phyloP scores from a whole-genome alignment of 1,140 invertebrate species.

The Drosophila azteca region DNA sequence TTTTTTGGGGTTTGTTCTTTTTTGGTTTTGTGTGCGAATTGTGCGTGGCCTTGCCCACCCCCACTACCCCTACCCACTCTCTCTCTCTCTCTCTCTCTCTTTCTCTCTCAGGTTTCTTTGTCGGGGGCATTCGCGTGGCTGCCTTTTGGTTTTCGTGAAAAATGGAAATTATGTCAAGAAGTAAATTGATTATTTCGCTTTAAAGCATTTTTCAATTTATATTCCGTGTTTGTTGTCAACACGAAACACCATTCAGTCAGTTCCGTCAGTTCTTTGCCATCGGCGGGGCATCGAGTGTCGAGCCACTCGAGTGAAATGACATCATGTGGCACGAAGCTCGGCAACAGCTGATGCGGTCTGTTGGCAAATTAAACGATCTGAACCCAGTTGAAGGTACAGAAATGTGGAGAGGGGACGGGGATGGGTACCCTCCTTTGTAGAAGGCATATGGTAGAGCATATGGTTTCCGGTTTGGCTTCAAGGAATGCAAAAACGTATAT shows the following conservation, averaged over 20 bases:
- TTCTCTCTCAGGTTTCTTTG: conserved; percentile 35
- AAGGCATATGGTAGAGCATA: conserved; percentile 33
- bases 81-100: conserved; percentile 6
- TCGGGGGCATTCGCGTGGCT: conserved; percentile 61
- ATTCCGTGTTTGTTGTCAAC: conserved; percentile 81
- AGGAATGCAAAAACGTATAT: background rate
- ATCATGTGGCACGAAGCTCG: conserved; percentile 70
- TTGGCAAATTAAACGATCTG: conserved; percentile 59
- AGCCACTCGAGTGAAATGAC: conserved; percentile 79
- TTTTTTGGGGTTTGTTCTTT: conserved; percentile 30
- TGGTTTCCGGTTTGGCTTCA: conserved; percentile 62
- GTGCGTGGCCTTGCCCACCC: conserved; percentile 53
- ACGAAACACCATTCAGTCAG: conserved; percentile 69
- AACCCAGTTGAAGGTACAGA: conserved; percentile 28
- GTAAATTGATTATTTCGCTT: conserved; percentile 84
- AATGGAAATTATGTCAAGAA: conserved; percentile 84
- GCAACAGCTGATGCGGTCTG: conserved; percentile 63
- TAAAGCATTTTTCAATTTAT: conserved; percentile 83
- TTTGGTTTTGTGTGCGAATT: conserved; percentile 60
- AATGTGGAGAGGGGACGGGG: background rate
- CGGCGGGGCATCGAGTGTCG: conserved; percentile 4
- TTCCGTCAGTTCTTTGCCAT: conserved; percentile 51
- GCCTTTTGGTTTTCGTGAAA: conserved; percentile 75
- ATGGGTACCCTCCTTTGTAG: conserved; percentile 6
- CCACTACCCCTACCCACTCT: background rate